These are phyloP conservation scores for Phrixothrix hirtus DNA, from an alignment of 2,888 invertebrate genomes.

Conservation along the genomic window DNA sequence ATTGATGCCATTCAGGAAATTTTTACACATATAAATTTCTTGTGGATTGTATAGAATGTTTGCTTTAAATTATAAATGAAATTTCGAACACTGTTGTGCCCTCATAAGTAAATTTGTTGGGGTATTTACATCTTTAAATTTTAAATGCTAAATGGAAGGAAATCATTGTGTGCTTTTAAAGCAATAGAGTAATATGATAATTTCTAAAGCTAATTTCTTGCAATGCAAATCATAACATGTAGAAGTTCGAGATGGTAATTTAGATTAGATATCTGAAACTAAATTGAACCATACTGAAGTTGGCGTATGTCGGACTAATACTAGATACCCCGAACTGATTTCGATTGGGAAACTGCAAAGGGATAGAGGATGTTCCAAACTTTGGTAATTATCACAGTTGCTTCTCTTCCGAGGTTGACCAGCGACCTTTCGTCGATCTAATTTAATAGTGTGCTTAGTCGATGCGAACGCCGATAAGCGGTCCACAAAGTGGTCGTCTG, in stretches of 20 bases:
- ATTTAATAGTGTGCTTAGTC: conserved; percentile 45
- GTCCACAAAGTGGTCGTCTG: conserved; percentile 27
- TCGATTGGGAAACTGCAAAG: conserved; percentile 23
- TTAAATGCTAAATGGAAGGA: too few relatives aligned
- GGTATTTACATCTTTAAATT: neutral
- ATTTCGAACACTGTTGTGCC: too few relatives aligned
- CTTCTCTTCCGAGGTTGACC: conserved; percentile 48
- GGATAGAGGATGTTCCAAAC: conserved; percentile 41
- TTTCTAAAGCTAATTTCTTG: conserved; percentile 5
- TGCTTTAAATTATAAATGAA: too few relatives aligned
- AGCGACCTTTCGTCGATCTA: conserved; percentile 45
- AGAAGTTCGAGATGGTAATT: conserved; percentile 22
- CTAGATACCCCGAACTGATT: conserved; percentile 18
- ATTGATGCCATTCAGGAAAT: too few relatives aligned
- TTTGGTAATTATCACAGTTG: conserved; percentile 52
- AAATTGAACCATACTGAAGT: conserved; percentile 26
- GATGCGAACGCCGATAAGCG: conserved; percentile 38
- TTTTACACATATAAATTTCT: too few relatives aligned
- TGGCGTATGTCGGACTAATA: conserved; percentile 24
- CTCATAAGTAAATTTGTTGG: neutral
- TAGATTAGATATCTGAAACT: conserved; percentile 28
- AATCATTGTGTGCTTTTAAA: too few relatives aligned
- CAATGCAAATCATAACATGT: conserved; percentile 18
- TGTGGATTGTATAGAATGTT: too few relatives aligned
- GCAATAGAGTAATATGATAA: conserved; percentile 2